A percentile compares a stretch with the other conserved stretches of the same genome.
Evolutionary conservation across 2,113 vertebrate species (phyloP).

Genomic region (Phodopus roborovskii): DNA sequence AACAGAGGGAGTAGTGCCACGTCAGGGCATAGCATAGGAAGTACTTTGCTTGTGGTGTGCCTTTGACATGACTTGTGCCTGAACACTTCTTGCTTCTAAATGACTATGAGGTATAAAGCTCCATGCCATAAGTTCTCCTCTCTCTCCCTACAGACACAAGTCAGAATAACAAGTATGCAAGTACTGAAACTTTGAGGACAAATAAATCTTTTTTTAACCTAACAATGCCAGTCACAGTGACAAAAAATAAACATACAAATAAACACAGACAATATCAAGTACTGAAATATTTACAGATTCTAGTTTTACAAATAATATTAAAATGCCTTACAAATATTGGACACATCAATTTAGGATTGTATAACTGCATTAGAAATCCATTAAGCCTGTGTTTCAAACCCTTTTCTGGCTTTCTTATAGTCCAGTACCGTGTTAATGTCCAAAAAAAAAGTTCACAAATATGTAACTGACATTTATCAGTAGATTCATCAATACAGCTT

Average conservation of each 20-base stretch:
- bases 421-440: not conserved
- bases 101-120: not conserved
- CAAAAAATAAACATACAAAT: not conserved
- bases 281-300: not conserved
- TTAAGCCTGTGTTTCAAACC: not conserved
- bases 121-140: not conserved
- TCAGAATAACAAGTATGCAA: rapidly evolving
- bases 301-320: not conserved
- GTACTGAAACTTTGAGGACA: not conserved
- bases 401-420: not conserved
- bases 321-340: not conserved
- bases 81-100: not conserved
- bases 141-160: not conserved
- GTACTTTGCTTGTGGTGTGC: not conserved
- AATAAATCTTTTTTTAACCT: not conserved
- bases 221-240: not conserved
- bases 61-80: not conserved
- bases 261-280: not conserved
- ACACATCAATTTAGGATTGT: not conserved
- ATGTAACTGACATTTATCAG: not conserved
- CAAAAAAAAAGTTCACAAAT: not conserved
- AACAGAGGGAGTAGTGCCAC: too few species aligned
- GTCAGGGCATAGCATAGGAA: not conserved
- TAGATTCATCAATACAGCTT: not conserved
- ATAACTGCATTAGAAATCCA: not conserved